Percentiles rank a stretch among this genome's conserved stretches.
Conservation (phyloP, 1,140 invertebrate species). For the Geopemphigus sp. region DNA sequence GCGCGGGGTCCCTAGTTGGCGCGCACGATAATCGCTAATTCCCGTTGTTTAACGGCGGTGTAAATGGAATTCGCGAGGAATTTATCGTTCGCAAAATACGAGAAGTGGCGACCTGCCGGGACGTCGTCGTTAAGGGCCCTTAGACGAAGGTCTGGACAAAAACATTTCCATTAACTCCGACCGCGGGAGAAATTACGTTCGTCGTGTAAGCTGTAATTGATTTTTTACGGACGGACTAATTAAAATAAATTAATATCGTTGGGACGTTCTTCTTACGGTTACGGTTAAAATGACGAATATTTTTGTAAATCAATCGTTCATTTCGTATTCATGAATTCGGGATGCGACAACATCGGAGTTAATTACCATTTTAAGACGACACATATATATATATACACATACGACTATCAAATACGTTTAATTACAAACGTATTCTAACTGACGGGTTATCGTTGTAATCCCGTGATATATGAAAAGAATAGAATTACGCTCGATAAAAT, state of each 20-base stretch:
- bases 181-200: slow-evolving; percentile 2
- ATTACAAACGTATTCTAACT: too few species aligned
- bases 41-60: slow-evolving; percentile 4
- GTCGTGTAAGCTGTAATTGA: not conserved
- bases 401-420: too few species aligned
- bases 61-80: slow-evolving; percentile 6
- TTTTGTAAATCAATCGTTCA: not conserved
- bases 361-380: too few species aligned
- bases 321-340: not conserved
- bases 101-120: slow-evolving; percentile 8
- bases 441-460: too few species aligned
- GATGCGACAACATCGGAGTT: not conserved
- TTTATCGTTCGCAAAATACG: slow-evolving; percentile 10
- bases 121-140: slow-evolving; percentile 5
- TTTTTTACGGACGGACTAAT: not conserved
- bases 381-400: too few species aligned
- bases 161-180: slow-evolving; percentile 8
- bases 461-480: too few species aligned
- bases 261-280: too few species aligned
- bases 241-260: slow-evolving; percentile 4
- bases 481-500: too few species aligned
- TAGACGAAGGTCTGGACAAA: slow-evolving; percentile 9
- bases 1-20: not conserved
- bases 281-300: not conserved
- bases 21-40: not conserved